Percentiles rank a stretch among this genome's conserved stretches.
These are phyloP conservation scores for Ameiurus melas DNA, from an alignment of 2,113 vertebrate genomes.

Conservation along the genomic window DNA sequence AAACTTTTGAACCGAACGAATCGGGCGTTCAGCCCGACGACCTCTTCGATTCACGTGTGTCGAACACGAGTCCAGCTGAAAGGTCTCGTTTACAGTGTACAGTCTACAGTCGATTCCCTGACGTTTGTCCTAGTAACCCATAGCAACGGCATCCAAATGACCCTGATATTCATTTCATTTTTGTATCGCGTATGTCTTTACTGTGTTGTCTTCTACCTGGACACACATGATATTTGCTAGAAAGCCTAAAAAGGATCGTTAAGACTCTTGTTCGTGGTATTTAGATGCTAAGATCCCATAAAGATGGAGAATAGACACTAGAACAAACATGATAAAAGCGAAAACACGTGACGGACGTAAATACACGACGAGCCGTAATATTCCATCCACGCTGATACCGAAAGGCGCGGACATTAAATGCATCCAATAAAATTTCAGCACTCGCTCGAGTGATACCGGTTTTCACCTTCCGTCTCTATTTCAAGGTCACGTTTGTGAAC, in stretches of 20 bases:
- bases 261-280: background rate
- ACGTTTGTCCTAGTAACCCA: background rate
- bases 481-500: background rate
- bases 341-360: background rate
- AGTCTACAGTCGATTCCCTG: too few species aligned
- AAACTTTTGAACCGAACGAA: too few species aligned
- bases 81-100: too few species aligned
- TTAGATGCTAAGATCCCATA: background rate
- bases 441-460: too few species aligned
- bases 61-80: too few species aligned
- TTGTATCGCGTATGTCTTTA: background rate
- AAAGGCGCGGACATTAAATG: too few species aligned
- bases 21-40: too few species aligned
- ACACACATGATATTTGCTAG: background rate
- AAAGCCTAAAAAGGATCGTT: background rate
- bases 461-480: background rate
- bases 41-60: too few species aligned
- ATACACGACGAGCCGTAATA: background rate
- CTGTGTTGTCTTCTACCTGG: background rate
- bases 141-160: background rate
- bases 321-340: background rate
- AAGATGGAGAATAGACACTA: background rate
- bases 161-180: background rate
- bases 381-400: too few species aligned
- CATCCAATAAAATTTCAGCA: too few species aligned